Evolutionary conservation across 2,113 vertebrate species (phyloP), one percentile per base, ranked within the genome.

Genomic region (Recurvirostra avosetta): DNA sequence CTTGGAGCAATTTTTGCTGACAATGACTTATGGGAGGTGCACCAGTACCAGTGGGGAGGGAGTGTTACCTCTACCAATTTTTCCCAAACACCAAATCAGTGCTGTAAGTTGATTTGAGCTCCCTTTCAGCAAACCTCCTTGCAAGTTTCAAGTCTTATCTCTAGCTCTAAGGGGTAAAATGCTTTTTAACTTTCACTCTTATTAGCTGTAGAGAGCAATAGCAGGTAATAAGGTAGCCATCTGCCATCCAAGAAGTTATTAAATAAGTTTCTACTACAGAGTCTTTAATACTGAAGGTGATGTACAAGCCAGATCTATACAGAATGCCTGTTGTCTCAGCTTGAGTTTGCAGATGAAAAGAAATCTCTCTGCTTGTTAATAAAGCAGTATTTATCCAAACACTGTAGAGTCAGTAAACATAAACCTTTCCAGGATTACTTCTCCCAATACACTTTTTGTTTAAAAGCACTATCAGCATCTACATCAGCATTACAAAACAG

Each of bases 311-410:
- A 90, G 74, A 43, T n/a, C 55, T 63, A 30, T 52, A 53, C 63
- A 66, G 41, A 25, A 80, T 84, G 23, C 32, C 53, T 91, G 32
- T 81, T 81, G 73, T 36, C 47, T 84, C 72, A 81, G 36, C 66
- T 91, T 92, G 40, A 92, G 49, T 92, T 86, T 96, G 34, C 32
- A 83, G 78, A 58, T 32, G 61, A 56, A 70, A 92, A 95, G 32
- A 84, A 94, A 68, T 90, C 25, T 77, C 9, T 86, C 45, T 73
- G 14, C 19, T 90, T 75, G 36, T 47, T 87, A 87, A 30, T 58
- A 82, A 20, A 70, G 50, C 13, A 50, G 22, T 14, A 92, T 94
- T 79, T 80, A 53, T 67, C 68, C 29, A 49, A 66, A 58, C 21
- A n/a, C 18, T 59, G 11, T 36, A 49, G 30, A 61, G 19, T 52